phyloP scores from a whole-genome alignment of 2,888 invertebrate genomes.

The Ecdyonurus torrentis region DNA sequence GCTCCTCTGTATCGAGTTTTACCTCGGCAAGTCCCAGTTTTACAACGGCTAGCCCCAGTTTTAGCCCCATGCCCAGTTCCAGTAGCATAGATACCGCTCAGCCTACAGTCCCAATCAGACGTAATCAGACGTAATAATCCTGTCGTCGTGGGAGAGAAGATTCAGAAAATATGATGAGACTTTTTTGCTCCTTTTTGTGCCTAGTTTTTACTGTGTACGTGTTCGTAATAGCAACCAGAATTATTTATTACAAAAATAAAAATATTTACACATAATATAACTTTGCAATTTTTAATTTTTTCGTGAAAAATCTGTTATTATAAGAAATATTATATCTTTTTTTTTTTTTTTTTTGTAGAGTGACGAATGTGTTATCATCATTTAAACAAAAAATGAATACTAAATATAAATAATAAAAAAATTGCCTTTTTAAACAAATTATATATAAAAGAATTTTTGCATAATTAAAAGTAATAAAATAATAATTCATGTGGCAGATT shows the following conservation, averaged over 20 bases:
- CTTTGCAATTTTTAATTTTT: not conserved
- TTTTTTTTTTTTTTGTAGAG: not conserved
- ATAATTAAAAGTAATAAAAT: too few species aligned
- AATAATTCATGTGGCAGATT: too few species aligned
- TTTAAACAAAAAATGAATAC: too few species aligned
- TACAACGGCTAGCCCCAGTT: constrained; percentile 34
- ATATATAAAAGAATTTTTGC: too few species aligned
- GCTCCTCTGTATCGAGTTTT: not conserved
- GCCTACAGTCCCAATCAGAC: constrained; percentile 94
- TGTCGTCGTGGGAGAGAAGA: constrained; percentile 96
- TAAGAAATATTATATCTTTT: not conserved
- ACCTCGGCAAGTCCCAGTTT: constrained; percentile 6
- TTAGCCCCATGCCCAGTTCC: too few species aligned
- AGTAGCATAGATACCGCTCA: too few species aligned
- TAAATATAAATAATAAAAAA: too few species aligned
- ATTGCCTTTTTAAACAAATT: too few species aligned
- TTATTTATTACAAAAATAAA: too few species aligned
- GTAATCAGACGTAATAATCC: constrained; percentile 99
- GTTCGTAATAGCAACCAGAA: not conserved
- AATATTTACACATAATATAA: too few species aligned
- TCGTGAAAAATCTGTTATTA: not conserved
- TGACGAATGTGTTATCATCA: too few species aligned
- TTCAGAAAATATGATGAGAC: constrained; percentile 96
- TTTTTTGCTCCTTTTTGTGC: not conserved
- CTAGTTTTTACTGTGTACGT: not conserved